A percentile compares a stretch with the other conserved stretches of the same genome.
Evolutionary conservation across 2,888 invertebrate genomes (phyloP).

Genomic region (Drepanosiphum platanoidis): DNA sequence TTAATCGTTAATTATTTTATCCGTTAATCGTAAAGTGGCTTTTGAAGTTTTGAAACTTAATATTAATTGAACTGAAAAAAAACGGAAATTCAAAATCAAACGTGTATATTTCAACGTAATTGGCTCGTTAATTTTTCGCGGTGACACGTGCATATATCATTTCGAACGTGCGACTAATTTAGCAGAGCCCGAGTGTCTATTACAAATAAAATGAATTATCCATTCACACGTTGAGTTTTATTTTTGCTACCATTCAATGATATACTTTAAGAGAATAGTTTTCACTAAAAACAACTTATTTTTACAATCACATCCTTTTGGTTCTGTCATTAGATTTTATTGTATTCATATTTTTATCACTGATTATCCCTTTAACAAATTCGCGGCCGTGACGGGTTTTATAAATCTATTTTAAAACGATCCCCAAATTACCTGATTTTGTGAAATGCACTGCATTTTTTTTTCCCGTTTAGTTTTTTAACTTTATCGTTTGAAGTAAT

Average conservation of each 20-base stretch:
- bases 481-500: too few relatives aligned
- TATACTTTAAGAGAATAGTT: not conserved
- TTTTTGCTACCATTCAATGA: not conserved
- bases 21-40: too few relatives aligned
- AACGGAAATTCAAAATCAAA: not conserved
- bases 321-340: too few relatives aligned
- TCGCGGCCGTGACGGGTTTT: too few relatives aligned
- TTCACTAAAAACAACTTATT: not conserved
- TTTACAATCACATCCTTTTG: too few relatives aligned
- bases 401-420: too few relatives aligned
- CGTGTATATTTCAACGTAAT: slow-evolving; percentile 30
- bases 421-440: too few relatives aligned
- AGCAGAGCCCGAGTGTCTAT: not conserved
- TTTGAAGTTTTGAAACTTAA: slow-evolving; percentile 8
- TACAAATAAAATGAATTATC: slow-evolving; percentile 12
- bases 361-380: too few relatives aligned
- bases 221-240: not conserved
- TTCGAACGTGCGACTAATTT: slow-evolving; percentile 9
- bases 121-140: slow-evolving; percentile 23
- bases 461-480: too few relatives aligned
- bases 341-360: too few relatives aligned
- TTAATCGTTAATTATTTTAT: too few relatives aligned
- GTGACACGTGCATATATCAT: slow-evolving; percentile 22
- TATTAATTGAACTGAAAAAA: slow-evolving; percentile 13
- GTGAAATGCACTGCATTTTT: too few relatives aligned